These are phyloP conservation scores for Melipona beecheii DNA, from an alignment of 2,888 invertebrate genomes.

Conservation along the genomic window DNA sequence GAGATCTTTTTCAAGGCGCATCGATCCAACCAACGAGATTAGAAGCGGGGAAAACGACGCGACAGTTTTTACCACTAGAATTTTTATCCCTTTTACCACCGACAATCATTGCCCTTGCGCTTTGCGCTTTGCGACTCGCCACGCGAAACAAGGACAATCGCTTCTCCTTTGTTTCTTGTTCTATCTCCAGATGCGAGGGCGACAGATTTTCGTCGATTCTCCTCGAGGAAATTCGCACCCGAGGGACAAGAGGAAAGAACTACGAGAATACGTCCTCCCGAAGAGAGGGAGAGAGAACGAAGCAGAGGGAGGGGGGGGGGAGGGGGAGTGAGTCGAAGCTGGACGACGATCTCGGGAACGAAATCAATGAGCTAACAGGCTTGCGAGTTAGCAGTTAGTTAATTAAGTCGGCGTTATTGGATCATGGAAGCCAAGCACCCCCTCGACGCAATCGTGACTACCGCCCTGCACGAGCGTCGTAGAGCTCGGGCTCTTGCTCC, in stretches of 20 bases:
- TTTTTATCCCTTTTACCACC: background rate
- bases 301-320: conserved; percentile 13
- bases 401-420: conserved; percentile 84
- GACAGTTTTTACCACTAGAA: conserved; percentile 32
- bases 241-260: background rate
- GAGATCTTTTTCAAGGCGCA: conserved; percentile 72
- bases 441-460: conserved; percentile 69
- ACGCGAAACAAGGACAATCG: conserved; percentile 12
- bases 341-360: conserved; percentile 66
- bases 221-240: background rate
- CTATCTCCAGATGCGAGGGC: background rate
- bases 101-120: conserved; percentile 6
- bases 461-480: conserved; percentile 61
- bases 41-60: conserved; percentile 61
- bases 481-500: conserved; percentile 62
- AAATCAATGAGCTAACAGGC: conserved; percentile 84
- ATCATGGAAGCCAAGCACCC: conserved; percentile 82
- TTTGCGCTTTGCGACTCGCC: conserved; percentile 14
- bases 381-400: conserved; percentile 83
- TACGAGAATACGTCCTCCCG: background rate
- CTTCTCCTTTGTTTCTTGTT: background rate
- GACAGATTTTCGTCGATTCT: background rate
- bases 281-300: conserved; percentile 1
- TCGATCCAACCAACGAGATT: conserved; percentile 75
- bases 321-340: conserved; percentile 43